phyloP scores from a whole-genome alignment of 1,140 invertebrate species.

The Aphelenchoides besseyi region DNA sequence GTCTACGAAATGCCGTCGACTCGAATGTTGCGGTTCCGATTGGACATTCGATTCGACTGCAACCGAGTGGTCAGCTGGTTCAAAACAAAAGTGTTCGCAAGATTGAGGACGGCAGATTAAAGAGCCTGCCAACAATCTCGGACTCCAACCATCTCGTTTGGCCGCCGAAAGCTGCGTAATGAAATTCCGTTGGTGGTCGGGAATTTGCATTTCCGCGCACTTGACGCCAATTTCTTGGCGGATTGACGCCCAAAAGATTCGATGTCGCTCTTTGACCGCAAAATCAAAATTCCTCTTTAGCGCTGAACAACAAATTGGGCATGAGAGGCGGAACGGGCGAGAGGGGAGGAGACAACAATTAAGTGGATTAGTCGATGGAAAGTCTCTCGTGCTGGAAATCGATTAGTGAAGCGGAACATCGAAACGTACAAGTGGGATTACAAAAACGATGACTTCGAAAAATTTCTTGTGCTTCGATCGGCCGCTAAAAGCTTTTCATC shows the following conservation, averaged over 20 bases:
- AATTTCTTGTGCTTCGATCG: background rate
- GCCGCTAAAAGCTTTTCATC: background rate
- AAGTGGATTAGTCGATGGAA: too few species aligned
- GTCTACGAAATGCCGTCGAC: too few species aligned
- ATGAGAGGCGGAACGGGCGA: too few species aligned
- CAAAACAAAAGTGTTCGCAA: too few species aligned
- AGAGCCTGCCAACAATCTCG: background rate
- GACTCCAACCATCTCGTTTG: background rate
- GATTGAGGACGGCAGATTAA: background rate
- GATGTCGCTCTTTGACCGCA: too few species aligned
- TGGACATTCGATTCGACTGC: too few species aligned
- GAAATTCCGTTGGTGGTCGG: background rate
- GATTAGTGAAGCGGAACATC: background rate
- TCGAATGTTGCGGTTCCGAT: too few species aligned
- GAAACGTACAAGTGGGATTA: background rate
- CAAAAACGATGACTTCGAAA: background rate
- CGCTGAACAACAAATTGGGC: too few species aligned
- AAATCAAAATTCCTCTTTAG: too few species aligned
- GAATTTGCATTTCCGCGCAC: constrained; percentile 3
- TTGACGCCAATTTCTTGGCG: background rate
- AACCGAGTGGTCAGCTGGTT: too few species aligned
- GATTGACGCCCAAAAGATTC: too few species aligned
- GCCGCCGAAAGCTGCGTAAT: background rate
- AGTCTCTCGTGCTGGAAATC: background rate
- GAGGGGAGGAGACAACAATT: too few species aligned